These are phyloP conservation scores for Zootoca vivipara DNA, from an alignment of 2,113 vertebrate genomes.

Conservation along the genomic window DNA sequence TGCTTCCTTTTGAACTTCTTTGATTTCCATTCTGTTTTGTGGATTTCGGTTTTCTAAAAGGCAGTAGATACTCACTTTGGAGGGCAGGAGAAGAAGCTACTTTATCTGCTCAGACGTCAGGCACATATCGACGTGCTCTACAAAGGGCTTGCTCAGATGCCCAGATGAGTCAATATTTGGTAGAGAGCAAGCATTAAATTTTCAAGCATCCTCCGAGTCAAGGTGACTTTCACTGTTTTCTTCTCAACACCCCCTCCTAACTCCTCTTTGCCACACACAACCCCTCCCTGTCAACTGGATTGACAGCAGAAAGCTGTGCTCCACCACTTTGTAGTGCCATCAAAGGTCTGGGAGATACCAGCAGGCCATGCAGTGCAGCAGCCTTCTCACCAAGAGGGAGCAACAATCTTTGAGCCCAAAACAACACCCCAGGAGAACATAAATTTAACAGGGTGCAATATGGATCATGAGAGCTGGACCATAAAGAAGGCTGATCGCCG, in stretches of 20 bases:
- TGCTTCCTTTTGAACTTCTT: fast-evolving
- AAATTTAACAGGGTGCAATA: background rate
- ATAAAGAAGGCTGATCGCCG: too few relatives aligned
- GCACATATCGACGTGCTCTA: conserved; percentile 52
- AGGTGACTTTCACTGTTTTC: conserved; percentile 62
- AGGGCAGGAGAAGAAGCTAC: conserved; percentile 59
- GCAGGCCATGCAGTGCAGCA: background rate
- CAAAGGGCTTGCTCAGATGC: conserved; percentile 56
- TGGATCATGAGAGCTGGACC: too few relatives aligned
- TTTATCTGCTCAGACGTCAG: conserved; percentile 62
- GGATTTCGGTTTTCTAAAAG: conserved; percentile 22
- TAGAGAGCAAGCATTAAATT: conserved; percentile 68
- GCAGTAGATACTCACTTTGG: conserved; percentile 7
- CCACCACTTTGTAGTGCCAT: background rate
- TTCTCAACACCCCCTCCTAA: background rate
- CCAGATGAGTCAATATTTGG: conserved; percentile 59
- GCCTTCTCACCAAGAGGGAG: background rate
- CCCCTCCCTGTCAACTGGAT: background rate
- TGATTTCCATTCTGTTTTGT: background rate
- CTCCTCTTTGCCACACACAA: background rate
- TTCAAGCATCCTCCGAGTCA: conserved; percentile 59
- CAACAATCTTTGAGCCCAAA: background rate
- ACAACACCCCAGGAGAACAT: background rate
- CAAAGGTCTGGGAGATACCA: background rate
- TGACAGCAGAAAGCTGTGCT: background rate